Evolutionary conservation across 2,797 vertebrate species (phyloP).

Genomic region (Sciurus vulgaris): DNA sequence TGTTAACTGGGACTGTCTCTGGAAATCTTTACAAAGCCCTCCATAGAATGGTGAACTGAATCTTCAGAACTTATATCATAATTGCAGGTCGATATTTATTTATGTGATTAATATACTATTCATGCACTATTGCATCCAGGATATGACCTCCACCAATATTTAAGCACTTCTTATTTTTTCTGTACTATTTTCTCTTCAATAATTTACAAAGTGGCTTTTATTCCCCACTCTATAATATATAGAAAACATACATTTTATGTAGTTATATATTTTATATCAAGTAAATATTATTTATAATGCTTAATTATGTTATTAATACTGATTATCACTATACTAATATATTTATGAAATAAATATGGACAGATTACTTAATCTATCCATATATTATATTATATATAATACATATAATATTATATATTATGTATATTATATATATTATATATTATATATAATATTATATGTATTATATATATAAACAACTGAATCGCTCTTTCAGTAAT

Average conservation of each 20-base stretch:
- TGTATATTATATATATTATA: too few relatives aligned
- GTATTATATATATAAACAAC: background rate
- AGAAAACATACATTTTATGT: background rate
- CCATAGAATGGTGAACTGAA: background rate
- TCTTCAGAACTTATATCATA: background rate
- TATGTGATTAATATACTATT: background rate
- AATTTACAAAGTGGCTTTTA: background rate
- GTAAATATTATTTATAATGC: too few relatives aligned
- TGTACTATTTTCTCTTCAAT: background rate
- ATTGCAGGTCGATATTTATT: background rate
- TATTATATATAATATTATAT: too few relatives aligned
- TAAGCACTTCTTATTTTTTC: background rate
- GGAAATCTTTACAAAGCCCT: background rate
- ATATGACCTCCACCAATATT: background rate
- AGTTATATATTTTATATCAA: background rate
- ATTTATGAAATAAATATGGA: too few relatives aligned
- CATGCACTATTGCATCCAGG: background rate
- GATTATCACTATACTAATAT: too few relatives aligned
- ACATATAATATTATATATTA: too few relatives aligned
- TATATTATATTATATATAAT: too few relatives aligned
- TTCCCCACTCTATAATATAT: background rate
- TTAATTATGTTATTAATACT: too few relatives aligned
- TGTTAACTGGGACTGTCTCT: background rate
- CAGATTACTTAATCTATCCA: background rate
- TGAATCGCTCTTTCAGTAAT: background rate